Evolutionary conservation across 2,888 invertebrate species (phyloP).

Genomic region (Coenonympha glycerion): DNA sequence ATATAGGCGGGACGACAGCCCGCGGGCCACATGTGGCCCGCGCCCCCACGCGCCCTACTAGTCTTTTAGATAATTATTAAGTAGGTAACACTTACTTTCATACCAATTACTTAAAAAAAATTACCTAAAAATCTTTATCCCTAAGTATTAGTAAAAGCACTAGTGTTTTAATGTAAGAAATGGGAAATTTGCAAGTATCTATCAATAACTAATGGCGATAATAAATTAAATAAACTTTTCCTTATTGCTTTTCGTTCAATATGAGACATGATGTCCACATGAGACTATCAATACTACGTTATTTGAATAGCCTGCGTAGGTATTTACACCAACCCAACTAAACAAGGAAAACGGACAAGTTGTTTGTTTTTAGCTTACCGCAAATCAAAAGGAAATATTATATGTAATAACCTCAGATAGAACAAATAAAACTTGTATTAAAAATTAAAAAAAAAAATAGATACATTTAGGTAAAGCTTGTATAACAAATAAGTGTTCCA

Average conservation of each 20-base stretch:
- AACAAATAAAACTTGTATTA: too few relatives aligned
- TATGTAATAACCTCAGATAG: background rate
- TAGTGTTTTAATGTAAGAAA: background rate
- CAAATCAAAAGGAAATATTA: slow-evolving; percentile 1
- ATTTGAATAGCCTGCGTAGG: background rate
- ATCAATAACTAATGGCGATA: background rate
- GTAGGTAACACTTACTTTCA: too few relatives aligned
- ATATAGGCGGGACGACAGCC: too few relatives aligned
- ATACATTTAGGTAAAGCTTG: too few relatives aligned
- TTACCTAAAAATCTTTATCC: too few relatives aligned
- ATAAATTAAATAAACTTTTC: background rate
- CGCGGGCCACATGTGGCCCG: too few relatives aligned
- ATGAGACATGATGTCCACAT: background rate
- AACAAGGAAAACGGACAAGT: background rate
- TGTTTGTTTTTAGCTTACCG: background rate
- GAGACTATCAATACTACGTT: background rate
- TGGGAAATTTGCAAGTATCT: background rate
- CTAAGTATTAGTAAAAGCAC: too few relatives aligned
- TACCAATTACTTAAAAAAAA: too few relatives aligned
- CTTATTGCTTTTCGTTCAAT: background rate
- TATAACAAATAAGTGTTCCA: too few relatives aligned
- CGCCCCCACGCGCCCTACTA: too few relatives aligned
- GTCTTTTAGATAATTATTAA: too few relatives aligned
- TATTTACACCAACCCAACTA: background rate
- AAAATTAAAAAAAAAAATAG: too few relatives aligned